A percentile compares a stretch with the other conserved stretches of the same genome.
Conservation (phyloP, 2,888 invertebrate species). For the Nipponacmea schrenckii region DNA sequence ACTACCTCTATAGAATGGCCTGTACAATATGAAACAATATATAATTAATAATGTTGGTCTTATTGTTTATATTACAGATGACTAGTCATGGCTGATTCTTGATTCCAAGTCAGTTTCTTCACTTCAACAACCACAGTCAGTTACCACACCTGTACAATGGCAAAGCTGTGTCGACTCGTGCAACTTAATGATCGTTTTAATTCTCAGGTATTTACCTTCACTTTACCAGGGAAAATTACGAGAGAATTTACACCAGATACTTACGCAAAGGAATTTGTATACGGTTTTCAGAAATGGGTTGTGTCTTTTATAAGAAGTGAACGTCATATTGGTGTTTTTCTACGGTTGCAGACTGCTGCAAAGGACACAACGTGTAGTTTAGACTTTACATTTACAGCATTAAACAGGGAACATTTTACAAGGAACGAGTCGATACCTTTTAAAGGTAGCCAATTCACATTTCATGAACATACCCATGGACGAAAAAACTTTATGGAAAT, state of each 20-base stretch:
- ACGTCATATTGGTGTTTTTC: conserved; percentile 80
- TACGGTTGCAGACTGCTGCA: conserved; percentile 81
- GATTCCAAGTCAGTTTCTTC: too few species aligned
- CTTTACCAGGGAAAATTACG: conserved; percentile 81
- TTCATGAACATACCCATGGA: conserved; percentile 59
- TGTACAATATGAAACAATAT: too few species aligned
- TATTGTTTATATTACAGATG: too few species aligned
- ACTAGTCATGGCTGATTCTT: too few species aligned
- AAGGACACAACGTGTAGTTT: conserved; percentile 81
- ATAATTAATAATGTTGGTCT: too few species aligned
- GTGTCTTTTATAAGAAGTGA: conserved; percentile 82
- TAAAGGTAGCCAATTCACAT: conserved; percentile 75
- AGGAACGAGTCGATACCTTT: conserved; percentile 84
- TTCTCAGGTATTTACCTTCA: conserved; percentile 86
- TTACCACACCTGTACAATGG: conserved; percentile 43
- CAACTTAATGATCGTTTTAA: conserved; percentile 84
- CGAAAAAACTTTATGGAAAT: conserved; percentile 62
- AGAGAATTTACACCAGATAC: conserved; percentile 83
- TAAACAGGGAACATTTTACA: conserved; percentile 83
- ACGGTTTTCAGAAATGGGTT: conserved; percentile 85
- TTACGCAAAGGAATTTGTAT: conserved; percentile 83
- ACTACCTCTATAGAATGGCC: too few species aligned
- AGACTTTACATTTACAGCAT: conserved; percentile 83
- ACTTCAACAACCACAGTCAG: too few species aligned
- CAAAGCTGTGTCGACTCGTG: conserved; percentile 76